These are phyloP conservation scores for Aradophagus sp. DNA, from an alignment of 1,140 invertebrate species.

Conservation along the genomic window DNA sequence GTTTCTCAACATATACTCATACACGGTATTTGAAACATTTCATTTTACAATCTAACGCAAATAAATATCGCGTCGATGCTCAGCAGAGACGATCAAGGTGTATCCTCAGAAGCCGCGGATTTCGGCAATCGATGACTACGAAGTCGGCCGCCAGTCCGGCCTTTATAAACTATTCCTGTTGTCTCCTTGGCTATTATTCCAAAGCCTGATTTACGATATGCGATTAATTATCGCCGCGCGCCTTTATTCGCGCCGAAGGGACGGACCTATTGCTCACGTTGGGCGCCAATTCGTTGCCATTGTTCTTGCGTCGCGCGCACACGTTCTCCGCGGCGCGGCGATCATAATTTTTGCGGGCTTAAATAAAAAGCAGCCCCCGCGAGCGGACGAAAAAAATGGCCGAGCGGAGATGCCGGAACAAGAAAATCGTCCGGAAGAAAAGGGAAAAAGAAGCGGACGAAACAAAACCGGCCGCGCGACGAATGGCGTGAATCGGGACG, in stretches of 20 bases:
- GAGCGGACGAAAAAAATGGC: slow-evolving; percentile 57
- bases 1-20: too few species aligned
- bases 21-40: too few species aligned
- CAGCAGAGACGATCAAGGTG: too few species aligned
- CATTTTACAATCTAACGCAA: too few species aligned
- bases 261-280: slow-evolving; percentile 75
- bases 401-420: slow-evolving; percentile 54
- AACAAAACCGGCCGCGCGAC: too few species aligned
- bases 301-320: slow-evolving; percentile 75
- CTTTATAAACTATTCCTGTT: slow-evolving; percentile 76
- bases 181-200: slow-evolving; percentile 75
- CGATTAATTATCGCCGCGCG: slow-evolving; percentile 74
- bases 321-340: slow-evolving; percentile 60
- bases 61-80: too few species aligned
- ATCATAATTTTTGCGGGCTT: slow-evolving; percentile 65
- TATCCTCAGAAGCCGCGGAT: slow-evolving; percentile 3
- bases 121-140: slow-evolving; percentile 58
- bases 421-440: slow-evolving; percentile 54
- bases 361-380: slow-evolving; percentile 61
- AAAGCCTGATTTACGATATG: slow-evolving; percentile 70
- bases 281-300: slow-evolving; percentile 73
- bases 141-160: slow-evolving; percentile 60
- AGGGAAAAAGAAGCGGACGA: slow-evolving; percentile 47
- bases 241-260: slow-evolving; percentile 74
- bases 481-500: too few species aligned